Base-by-base conservation (phyloP, 2,888 invertebrate genomes). In the Gandaritis pyraliata region DNA sequence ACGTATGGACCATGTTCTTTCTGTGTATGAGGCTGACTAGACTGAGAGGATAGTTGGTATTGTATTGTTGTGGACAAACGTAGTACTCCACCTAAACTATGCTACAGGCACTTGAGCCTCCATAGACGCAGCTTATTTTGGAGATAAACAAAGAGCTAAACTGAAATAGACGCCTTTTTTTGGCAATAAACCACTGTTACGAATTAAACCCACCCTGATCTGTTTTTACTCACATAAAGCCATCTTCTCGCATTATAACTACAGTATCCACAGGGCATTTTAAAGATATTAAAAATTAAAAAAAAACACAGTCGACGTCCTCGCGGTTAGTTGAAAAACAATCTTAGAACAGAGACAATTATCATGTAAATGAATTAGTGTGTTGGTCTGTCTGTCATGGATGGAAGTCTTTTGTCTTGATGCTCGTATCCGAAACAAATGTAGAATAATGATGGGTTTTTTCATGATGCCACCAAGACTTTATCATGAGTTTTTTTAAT, bases 201-300 rank as follows among this genome's bases (percentile, higher is more conserved):
- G 23, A 23, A 23, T 5, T 23, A 5, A 33, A 10, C 8, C 1
- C 1, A 33, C 8, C 1, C 10, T 36, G 1, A 36, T 36, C 1
- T 16, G 1, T 12, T 11, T 1, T 50, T 43, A 86, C 91, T 90
- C 70, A 92, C 91, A 79, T 85, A 82, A 30, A 90, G 71, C 56
- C 81, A 83, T 41, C 69, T 80, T 65, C 85, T 92, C 0, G 88
- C 75, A 3, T 85, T 88, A 5, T 86, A 76, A 70, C 84, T 86
- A 56, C 80, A 91, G 74, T 90, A 92, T 68, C 91, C 91, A 76
- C 91, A 92, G 41, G 91, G 91, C 91, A 92, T 91, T 65, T 78
- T 77, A 56, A 68, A 65, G n/a, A n/a, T 23, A 72, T 67, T 38
- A 56, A 57, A 54, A 68, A 57, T 39, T 48, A 13, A 39, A 53